These are phyloP conservation scores for Gastracanthus pulcherrimus DNA, from an alignment of 2,888 invertebrate species.

Conservation along the genomic window DNA sequence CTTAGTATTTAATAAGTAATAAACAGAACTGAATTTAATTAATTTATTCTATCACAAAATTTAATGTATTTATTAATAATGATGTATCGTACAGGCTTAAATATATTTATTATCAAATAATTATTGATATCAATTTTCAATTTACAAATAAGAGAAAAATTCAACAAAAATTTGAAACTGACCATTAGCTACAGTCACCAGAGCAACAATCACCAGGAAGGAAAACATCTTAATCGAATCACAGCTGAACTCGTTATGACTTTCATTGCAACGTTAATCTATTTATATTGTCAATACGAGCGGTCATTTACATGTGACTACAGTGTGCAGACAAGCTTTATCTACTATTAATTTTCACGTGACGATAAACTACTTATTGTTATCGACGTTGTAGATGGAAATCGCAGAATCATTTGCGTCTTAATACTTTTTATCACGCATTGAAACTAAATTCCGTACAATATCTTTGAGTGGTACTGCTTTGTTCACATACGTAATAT, in stretches of 20 bases:
- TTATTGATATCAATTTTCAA: no score
- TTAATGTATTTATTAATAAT: no score
- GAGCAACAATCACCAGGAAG: constrained; percentile 20
- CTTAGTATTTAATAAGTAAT: no score
- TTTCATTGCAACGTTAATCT: not conserved
- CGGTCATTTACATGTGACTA: not conserved
- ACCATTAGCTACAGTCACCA: not conserved
- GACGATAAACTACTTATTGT: not conserved
- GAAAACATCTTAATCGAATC: not conserved
- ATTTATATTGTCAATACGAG: not conserved
- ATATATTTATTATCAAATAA: no score
- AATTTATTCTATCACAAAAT: no score
- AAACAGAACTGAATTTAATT: no score
- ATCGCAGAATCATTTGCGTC: not conserved
- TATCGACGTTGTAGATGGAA: not conserved
- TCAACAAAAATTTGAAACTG: no score
- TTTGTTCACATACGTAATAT: not conserved
- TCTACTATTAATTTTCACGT: not conserved
- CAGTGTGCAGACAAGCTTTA: not conserved
- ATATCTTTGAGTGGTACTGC: not conserved
- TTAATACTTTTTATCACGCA: not conserved
- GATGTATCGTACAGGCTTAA: no score
- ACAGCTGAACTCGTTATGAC: constrained; percentile 1
- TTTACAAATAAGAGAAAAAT: not conserved
- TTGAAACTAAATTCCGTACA: not conserved